Conservation (phyloP, 2,113 vertebrate genomes). For the Hippocampus comes region DNA sequence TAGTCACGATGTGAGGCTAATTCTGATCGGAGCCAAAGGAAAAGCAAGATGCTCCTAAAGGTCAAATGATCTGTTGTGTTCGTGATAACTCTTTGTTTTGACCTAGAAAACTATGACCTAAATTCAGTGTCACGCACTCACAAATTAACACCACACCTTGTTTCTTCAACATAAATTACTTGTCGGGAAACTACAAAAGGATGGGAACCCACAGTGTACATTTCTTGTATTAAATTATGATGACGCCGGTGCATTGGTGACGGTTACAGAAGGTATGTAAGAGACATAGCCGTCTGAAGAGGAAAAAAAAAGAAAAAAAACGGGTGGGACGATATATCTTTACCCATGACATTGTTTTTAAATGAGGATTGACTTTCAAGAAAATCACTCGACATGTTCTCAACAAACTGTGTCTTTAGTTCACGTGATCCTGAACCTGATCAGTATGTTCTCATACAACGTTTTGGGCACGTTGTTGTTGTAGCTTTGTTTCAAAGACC, state of each 20-base stretch:
- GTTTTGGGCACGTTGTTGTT: too few relatives aligned
- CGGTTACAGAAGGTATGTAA: too few relatives aligned
- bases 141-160: not conserved
- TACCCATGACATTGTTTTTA: not conserved
- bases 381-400: not conserved
- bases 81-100: not conserved
- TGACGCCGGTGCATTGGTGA: not conserved
- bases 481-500: too few relatives aligned
- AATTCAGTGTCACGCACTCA: not conserved
- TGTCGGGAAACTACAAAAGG: not conserved
- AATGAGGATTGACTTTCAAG: not conserved
- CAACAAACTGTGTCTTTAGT: not conserved
- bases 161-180: not conserved
- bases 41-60: conserved; percentile 43
- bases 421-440: not conserved
- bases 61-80: conserved; percentile 39
- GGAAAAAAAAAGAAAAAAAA: not conserved
- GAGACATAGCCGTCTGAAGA: not conserved
- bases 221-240: not conserved
- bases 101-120: not conserved
- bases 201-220: not conserved
- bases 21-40: conserved; percentile 44
- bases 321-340: not conserved
- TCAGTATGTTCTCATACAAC: not conserved
- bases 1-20: conserved; percentile 42